Evolutionary conservation across 2,888 invertebrate species (phyloP), one percentile per base, ranked within the genome.

Genomic region (Tipula lateralis): DNA sequence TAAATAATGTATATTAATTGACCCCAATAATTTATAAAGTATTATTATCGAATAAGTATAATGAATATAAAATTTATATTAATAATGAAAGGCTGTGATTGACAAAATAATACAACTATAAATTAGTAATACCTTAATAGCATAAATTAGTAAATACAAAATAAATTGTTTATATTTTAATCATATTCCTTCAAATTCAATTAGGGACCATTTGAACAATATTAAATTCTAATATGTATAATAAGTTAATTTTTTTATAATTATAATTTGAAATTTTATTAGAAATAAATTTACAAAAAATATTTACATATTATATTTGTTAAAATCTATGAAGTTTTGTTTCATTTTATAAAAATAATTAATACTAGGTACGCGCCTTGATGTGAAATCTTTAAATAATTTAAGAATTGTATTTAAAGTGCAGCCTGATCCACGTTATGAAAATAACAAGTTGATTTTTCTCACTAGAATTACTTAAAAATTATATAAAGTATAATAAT

Each of bases 201-300:
- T 24, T 66, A 66, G 24, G 66, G 66, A 66, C 66, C 66, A 66
- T 66, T 66, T 66, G 24, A 66, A 66, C 66, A 66, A 66, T 66
- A 66, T 5, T 32, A 66, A 9, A 66, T 66, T 1, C 44, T 44
- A 44, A 3, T n/a, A 66, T 24, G 12, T 66, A 24, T 2, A 24
- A 66, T 66, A 66, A 66, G 44, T 50, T 50, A 16, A 50, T 50
- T 50, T 50, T 44, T 50, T 50, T 16, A 50, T 50, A 50, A 16
- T 50, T 50, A 50, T 50, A 50, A 66, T 66, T 66, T 66, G 7
- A 66, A 7, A 19, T 24, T 66, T 66, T 66, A 66, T 24, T 66
- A 24, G 24, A 66, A 66, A 66, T 66, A 66, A 66, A 66, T 66
- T 66, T 66, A 66, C 66, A 66, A 66, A 66, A 66, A 66, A 24